Evolutionary conservation across 2,797 vertebrate species (phyloP).

Genomic region (Acipenser oxyrinchus): DNA sequence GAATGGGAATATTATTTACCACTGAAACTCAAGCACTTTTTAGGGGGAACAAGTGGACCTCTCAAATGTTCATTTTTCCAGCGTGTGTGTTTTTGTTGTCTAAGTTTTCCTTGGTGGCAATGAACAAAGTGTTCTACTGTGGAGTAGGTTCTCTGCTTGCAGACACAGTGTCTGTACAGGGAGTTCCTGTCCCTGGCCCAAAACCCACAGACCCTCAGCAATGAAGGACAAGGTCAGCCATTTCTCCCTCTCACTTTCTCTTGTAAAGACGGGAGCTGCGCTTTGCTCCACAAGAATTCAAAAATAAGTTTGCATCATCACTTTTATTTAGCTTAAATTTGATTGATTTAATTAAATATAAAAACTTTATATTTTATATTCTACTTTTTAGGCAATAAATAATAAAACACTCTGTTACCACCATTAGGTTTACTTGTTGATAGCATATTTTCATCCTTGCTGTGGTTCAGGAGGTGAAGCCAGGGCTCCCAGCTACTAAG

Average conservation of each 20-base stretch:
- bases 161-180: conserved; percentile 98
- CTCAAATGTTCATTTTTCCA: conserved; percentile 76
- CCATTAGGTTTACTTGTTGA: too few species aligned
- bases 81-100: conserved; percentile 87
- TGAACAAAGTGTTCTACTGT: conserved; percentile 97
- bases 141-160: conserved; percentile 74
- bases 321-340: too few species aligned
- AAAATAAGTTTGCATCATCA: not conserved
- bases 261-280: conserved; percentile 40
- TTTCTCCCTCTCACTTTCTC: conserved; percentile 57
- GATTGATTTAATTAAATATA: too few species aligned
- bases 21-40: conserved; percentile 59
- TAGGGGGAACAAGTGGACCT: conserved; percentile 70
- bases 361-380: too few species aligned
- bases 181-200: conserved; percentile 98
- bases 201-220: conserved; percentile 92
- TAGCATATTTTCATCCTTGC: too few species aligned
- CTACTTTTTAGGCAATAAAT: too few species aligned
- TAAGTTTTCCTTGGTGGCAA: conserved; percentile 90
- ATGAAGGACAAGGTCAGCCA: conserved; percentile 77
- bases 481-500: too few species aligned
- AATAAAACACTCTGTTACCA: too few species aligned
- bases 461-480: too few species aligned
- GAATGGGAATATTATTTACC: conserved; percentile 62
- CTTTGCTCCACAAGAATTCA: conserved; percentile 39